Evolutionary conservation across 1,140 invertebrate genomes (phyloP), one percentile per base, ranked within the genome.

Genomic region (Drosophila kepulauana): DNA sequence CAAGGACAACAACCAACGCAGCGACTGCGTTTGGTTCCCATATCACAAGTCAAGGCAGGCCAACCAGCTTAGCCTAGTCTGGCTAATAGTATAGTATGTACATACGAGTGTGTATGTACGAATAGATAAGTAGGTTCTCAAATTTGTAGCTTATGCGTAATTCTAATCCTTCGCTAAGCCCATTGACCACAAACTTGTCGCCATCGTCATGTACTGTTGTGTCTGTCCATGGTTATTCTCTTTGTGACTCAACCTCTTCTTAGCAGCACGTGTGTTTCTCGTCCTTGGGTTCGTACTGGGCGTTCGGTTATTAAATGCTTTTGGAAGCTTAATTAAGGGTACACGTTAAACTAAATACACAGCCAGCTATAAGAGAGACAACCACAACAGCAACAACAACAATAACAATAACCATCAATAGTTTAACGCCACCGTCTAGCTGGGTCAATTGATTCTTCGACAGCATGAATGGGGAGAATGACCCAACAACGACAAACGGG

Each of bases 291-390:
- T 57, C 48, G 41, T 64, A 56, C 20, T 61, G 79, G 76, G 63
- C 79, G 68, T 77, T 73, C 68, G 68, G 67, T 80, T 82, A 88
- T 87, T 88, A 87, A 87, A 88, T 81, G 74, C 35, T 77, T 69
- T 88, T 89, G 70, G 78, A 58, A 68, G 75, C 85, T 85, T 88
- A 89, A 88, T 88, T 88, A 88, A 88, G 70, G 74, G 65, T 84
- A 81, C 73, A 58, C 71, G 73, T 82, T 76, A 64, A 69, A 52
- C 58, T 76, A 59, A 72, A 73, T 81, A 76, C 78, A 81, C 48
- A 77, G 48, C 59, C 33, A 56, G 70, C 52, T 62, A 67, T 35
- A 75, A 70, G 43, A 71, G 43, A 41, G 13, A 16, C 6, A 41
- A 28, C 51, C 30, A 35, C 51, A 66, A 66, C 16, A 66, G 58